phyloP scores from a whole-genome alignment of 2,797 vertebrate species.

The Avahi laniger region DNA sequence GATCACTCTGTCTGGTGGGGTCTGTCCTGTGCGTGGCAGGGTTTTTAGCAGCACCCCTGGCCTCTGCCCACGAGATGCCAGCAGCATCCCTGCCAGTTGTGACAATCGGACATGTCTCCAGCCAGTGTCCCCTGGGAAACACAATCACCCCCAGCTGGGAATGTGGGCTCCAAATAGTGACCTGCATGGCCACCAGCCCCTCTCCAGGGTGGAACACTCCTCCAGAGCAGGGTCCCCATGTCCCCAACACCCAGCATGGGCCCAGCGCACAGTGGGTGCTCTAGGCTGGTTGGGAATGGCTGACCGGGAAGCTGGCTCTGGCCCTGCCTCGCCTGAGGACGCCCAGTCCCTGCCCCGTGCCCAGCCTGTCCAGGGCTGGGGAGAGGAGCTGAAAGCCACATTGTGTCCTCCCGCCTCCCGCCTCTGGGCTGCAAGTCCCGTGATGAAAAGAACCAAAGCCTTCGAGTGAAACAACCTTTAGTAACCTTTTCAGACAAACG shows the following conservation, averaged over 20 bases:
- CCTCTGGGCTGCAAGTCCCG: constrained; percentile 54
- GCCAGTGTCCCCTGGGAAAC: not conserved
- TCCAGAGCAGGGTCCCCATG: too few relatives aligned
- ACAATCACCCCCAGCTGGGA: not conserved
- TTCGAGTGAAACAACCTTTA: not conserved
- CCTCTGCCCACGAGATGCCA: not conserved
- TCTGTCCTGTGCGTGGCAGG: fast-evolving
- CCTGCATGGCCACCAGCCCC: fast-evolving
- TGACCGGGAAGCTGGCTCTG: too few relatives aligned
- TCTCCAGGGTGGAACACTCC: not conserved
- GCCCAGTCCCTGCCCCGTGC: not conserved
- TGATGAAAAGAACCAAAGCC: not conserved
- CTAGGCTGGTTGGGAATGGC: not conserved
- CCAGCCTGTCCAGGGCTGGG: not conserved
- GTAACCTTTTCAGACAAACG: not conserved
- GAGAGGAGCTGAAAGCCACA: constrained; percentile 42
- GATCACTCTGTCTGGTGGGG: fast-evolving
- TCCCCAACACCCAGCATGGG: not conserved
- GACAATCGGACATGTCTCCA: not conserved
- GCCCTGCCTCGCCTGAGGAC: too few relatives aligned
- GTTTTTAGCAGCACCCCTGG: not conserved
- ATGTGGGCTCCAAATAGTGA: not conserved
- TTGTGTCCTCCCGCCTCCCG: constrained; percentile 52
- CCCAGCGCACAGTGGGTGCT: fast-evolving
- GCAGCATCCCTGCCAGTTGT: too few relatives aligned